A percentile compares a stretch with the other conserved stretches of the same genome.
Conservation (phyloP, 2,113 vertebrate genomes). For the cattle (Bos taurus) region DNA sequence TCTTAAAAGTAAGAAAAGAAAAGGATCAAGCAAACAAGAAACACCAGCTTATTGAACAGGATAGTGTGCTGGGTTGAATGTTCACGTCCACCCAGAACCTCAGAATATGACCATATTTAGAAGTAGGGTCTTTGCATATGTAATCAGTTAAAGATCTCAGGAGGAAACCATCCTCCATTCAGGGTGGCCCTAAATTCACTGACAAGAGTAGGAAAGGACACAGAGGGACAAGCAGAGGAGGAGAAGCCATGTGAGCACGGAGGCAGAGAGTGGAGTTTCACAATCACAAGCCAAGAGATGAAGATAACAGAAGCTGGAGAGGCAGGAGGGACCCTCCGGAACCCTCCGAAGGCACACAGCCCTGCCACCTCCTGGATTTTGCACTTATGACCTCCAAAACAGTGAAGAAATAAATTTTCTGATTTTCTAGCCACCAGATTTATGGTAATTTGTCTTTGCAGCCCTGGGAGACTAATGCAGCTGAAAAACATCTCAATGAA, state of each 20-base stretch:
- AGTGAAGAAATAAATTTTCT: neutral
- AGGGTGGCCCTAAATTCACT: neutral
- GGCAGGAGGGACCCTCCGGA: neutral
- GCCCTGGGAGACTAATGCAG: neutral
- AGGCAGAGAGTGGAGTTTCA: neutral
- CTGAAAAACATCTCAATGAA: too few relatives aligned
- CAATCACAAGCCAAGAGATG: neutral
- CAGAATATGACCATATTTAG: neutral
- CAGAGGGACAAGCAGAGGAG: neutral
- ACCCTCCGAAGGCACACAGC: accelerated
- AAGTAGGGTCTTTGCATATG: neutral
- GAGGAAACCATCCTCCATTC: neutral
- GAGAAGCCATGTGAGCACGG: neutral
- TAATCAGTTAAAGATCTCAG: neutral
- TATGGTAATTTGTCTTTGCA: neutral
- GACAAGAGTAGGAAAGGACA: neutral
- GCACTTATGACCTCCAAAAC: neutral
- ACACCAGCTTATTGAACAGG: neutral
- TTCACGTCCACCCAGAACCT: neutral
- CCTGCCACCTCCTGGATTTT: too few relatives aligned
- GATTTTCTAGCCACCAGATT: neutral
- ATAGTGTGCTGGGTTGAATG: accelerated
- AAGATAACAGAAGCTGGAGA: neutral
- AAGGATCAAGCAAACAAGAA: neutral
- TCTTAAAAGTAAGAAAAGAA: neutral